Evolutionary conservation across 2,888 invertebrate species (phyloP).

Genomic region (Drosophila tripunctata): DNA sequence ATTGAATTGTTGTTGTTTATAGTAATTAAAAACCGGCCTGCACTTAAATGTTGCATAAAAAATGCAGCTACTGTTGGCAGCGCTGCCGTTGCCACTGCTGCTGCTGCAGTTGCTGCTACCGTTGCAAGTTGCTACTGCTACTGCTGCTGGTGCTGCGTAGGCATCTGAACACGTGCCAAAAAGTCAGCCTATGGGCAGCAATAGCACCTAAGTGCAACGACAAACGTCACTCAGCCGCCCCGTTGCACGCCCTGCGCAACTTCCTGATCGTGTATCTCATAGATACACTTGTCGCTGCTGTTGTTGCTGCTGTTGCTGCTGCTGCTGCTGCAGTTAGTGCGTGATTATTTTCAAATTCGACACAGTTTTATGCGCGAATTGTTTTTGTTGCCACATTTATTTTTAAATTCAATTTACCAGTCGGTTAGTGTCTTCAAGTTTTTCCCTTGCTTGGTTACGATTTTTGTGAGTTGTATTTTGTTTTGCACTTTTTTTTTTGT

Average conservation of each 20-base stretch:
- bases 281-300: conserved; percentile 41
- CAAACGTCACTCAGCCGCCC: conserved; percentile 67
- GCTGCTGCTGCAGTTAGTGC: conserved; percentile 67
- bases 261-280: conserved; percentile 44
- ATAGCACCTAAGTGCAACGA: conserved; percentile 64
- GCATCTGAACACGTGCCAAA: conserved; percentile 74
- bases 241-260: conserved; percentile 48
- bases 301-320: conserved; percentile 5
- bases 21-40: conserved; percentile 67
- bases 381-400: conserved; percentile 71
- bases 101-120: conserved; percentile 8
- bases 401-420: conserved; percentile 68
- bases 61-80: conserved; percentile 38
- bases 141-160: conserved; percentile 44
- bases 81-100: background rate
- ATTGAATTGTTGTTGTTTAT: conserved; percentile 68
- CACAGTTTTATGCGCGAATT: conserved; percentile 75
- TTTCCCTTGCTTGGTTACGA: conserved; percentile 52
- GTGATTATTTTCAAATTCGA: conserved; percentile 81
- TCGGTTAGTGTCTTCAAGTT: conserved; percentile 31
- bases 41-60: conserved; percentile 77
- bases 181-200: conserved; percentile 36
- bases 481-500: conserved; percentile 12
- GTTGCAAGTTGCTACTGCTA: background rate
- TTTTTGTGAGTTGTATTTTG: conserved; percentile 31